These are phyloP conservation scores for Sciurus carolinensis DNA, from an alignment of 2,797 vertebrate species.

Conservation along the genomic window DNA sequence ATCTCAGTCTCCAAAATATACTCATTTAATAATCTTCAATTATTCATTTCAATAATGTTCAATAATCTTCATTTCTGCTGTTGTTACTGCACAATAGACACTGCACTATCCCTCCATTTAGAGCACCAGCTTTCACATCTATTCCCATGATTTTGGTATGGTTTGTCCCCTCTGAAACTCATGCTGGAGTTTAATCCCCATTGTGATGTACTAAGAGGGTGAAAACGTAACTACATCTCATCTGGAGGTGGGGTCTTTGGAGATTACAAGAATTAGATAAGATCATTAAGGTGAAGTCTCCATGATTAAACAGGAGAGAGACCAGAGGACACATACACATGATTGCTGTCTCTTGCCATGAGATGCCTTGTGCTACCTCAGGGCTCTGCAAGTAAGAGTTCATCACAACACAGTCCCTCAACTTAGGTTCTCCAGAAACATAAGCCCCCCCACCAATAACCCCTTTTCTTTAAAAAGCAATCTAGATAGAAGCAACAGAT, in stretches of 20 bases:
- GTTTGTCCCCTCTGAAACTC: not conserved
- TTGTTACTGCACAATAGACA: not conserved
- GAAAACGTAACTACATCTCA: not conserved
- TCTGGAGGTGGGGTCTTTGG: not conserved
- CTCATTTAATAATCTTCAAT: not conserved
- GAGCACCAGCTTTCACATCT: not conserved
- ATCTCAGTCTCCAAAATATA: not conserved
- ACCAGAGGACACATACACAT: too few species aligned
- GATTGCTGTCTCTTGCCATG: too few species aligned
- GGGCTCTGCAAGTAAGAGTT: not conserved
- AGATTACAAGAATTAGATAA: too few species aligned
- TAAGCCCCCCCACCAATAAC: not conserved
- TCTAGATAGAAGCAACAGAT: not conserved
- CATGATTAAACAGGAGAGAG: not conserved
- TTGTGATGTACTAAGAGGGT: not conserved
- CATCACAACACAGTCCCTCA: not conserved
- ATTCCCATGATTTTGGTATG: too few species aligned
- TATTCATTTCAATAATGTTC: not conserved
- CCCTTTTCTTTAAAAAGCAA: not conserved
- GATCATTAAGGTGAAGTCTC: rapidly evolving
- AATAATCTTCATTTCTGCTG: not conserved
- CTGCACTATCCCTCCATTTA: not conserved
- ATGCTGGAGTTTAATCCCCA: not conserved
- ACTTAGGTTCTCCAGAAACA: not conserved
- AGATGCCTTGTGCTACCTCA: not conserved